Conservation (phyloP, 1,140 invertebrate genomes). For the Penaeus chinensis region DNA sequence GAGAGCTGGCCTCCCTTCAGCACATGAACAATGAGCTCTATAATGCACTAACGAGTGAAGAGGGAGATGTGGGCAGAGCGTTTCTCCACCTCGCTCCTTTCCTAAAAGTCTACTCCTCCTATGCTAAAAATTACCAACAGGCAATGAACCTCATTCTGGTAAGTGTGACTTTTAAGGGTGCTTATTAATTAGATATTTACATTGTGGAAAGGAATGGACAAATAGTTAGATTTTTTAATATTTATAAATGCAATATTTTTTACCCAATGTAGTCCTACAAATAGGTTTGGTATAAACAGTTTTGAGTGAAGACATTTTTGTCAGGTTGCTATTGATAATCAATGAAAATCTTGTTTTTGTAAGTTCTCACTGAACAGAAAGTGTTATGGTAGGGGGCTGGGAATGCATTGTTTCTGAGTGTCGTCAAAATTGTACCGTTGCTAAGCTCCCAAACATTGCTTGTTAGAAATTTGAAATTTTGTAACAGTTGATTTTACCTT, state of each 20-base stretch:
- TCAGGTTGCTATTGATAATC: too few species aligned
- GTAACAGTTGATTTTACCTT: conserved; percentile 23
- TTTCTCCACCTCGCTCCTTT: conserved; percentile 81
- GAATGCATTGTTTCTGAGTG: too few species aligned
- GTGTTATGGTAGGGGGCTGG: too few species aligned
- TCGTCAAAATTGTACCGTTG: not conserved
- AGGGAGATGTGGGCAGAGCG: conserved; percentile 75
- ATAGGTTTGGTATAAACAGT: too few species aligned
- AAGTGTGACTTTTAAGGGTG: conserved; percentile 43
- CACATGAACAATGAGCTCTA: conserved; percentile 79
- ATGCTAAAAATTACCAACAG: conserved; percentile 80
- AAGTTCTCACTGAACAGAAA: too few species aligned
- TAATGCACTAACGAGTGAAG: conserved; percentile 74
- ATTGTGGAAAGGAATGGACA: not conserved
- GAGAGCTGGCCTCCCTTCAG: conserved; percentile 79
- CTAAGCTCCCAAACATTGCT: not conserved
- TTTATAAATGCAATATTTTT: too few species aligned
- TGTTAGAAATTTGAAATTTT: not conserved
- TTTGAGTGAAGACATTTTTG: too few species aligned
- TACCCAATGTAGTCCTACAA: too few species aligned
- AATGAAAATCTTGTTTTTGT: too few species aligned
- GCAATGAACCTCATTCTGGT: conserved; percentile 70
- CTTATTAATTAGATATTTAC: not conserved
- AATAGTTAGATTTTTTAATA: too few species aligned
- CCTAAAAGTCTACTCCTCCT: conserved; percentile 82